phyloP scores from a whole-genome alignment of 1,140 invertebrate genomes.

The Anastrepha obliqua region DNA sequence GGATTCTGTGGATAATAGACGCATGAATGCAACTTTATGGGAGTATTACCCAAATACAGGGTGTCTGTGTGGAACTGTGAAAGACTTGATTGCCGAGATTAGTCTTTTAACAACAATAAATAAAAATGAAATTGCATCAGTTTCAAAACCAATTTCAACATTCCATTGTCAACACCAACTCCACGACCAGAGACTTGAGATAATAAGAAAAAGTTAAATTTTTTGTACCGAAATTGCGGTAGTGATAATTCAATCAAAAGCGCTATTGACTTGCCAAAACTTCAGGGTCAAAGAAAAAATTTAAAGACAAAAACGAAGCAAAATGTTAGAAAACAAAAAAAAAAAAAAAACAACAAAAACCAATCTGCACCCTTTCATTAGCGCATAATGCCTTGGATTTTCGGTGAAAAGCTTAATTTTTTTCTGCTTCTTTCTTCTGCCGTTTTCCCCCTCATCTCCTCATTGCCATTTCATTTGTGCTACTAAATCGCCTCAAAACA shows the following conservation, averaged over 20 bases:
- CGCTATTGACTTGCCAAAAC: too few species aligned
- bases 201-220: too few species aligned
- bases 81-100: too few species aligned
- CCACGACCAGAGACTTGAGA: too few species aligned
- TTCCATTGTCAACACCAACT: too few species aligned
- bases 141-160: too few species aligned
- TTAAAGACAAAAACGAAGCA: neutral
- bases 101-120: too few species aligned
- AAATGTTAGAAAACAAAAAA: too few species aligned
- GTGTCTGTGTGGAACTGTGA: neutral
- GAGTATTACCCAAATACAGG: neutral
- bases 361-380: neutral
- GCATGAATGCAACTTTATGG: conserved; percentile 23
- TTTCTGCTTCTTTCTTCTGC: neutral
- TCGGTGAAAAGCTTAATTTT: neutral
- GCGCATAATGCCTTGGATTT: neutral
- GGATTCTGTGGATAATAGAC: conserved; percentile 34
- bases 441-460: neutral
- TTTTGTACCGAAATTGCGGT: too few species aligned
- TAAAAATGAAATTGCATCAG: too few species aligned
- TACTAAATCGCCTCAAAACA: neutral
- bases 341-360: too few species aligned
- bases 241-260: too few species aligned
- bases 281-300: neutral
- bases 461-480: neutral